Evolutionary conservation across 2,113 vertebrate species (phyloP), one percentile per base, ranked within the genome.

Genomic region (Coptodon rendalli): DNA sequence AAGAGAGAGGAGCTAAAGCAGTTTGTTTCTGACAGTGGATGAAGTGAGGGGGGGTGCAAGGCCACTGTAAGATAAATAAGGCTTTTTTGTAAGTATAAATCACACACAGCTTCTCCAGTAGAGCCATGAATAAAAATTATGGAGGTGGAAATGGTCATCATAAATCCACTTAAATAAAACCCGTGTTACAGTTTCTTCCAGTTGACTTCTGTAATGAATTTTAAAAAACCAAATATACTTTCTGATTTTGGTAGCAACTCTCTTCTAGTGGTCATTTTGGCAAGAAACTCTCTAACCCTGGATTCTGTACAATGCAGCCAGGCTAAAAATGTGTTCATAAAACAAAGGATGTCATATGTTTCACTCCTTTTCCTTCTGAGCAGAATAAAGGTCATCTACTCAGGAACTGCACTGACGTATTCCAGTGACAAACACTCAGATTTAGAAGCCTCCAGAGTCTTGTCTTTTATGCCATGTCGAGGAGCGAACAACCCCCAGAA

Each of bases 321-420:
- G 9, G n/a, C 22, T 48, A 56, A 59, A 71, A 43, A 45, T 48
- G 7, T 86, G 79, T 89, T 89, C 91, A 82, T 68, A 5, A 14
- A 52, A 84, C 45, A 82, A 78, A 93, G 92, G 85, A 93, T 85
- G 86, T 66, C 31, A 19, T 17, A 24, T 81, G 89, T 87, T 56
- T 93, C 45, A 27, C 53, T 80, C 61, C 61, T 78, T 86, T 87
- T 93, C 92, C 92, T 90, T 86, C 83, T 27, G 34, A 52, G 48
- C 61, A 89, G 78, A 89, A 92, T 88, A 89, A 90, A 92, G 92
- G 83, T 88, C 83, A 76, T 17, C 71, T 6, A 3, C 86, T 88
- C 76, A 89, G 92, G 93, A 95, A 95, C 34, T 45, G 48, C 50
- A 5, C 80, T 86, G 91, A 89, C 88, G 86, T 90, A 31, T 31